phyloP scores from a whole-genome alignment of 2,113 vertebrate species.

The Callorhinus ursinus region DNA sequence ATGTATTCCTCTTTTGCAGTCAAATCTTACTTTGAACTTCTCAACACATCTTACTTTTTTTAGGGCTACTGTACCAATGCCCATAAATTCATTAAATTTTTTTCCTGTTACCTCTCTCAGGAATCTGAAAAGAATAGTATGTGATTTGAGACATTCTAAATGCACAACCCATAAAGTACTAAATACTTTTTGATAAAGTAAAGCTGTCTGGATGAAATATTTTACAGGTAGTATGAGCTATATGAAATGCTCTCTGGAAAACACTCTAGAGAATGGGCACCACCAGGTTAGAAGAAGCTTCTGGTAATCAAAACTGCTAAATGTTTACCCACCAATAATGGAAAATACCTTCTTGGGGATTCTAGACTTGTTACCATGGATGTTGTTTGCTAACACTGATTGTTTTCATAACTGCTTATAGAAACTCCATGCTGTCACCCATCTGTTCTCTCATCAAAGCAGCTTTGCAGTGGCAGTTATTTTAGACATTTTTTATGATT shows the following conservation, averaged over 20 bases:
- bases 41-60: background rate
- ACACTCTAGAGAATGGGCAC: too few relatives aligned
- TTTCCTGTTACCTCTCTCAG: background rate
- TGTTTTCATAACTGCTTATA: conserved; percentile 27
- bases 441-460: conserved; percentile 65
- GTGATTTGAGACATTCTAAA: background rate
- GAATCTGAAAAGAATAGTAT: background rate
- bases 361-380: conserved; percentile 43
- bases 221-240: background rate
- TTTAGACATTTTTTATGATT: conserved; percentile 44
- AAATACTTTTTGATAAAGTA: background rate
- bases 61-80: background rate
- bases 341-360: conserved; percentile 50
- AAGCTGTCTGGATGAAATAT: background rate
- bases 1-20: background rate
- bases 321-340: conserved; percentile 1
- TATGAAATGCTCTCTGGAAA: background rate
- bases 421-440: conserved; percentile 67
- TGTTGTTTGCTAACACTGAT: conserved; percentile 63
- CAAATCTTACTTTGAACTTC: background rate
- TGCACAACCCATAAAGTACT: background rate
- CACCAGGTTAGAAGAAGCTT: background rate
- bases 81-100: background rate
- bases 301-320: conserved; percentile 52
- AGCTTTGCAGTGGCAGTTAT: conserved; percentile 47